Conservation (phyloP, 2,113 vertebrate genomes). For the Podarcis raffonei region DNA sequence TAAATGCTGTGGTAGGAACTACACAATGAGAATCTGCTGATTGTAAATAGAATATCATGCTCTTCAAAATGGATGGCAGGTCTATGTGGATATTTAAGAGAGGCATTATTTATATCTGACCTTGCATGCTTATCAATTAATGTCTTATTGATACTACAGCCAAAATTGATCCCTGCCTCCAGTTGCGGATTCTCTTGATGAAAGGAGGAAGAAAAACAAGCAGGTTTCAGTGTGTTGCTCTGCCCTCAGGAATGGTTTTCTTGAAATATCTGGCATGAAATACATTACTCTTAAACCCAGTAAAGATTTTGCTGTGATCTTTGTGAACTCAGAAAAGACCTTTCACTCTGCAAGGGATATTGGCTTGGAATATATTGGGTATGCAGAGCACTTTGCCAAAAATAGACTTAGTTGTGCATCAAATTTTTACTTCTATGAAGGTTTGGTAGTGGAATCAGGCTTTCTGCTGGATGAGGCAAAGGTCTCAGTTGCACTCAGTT, state of each 20-base stretch:
- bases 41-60: too few species aligned
- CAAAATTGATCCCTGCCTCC: too few species aligned
- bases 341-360: neutral
- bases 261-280: neutral
- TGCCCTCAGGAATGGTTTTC: neutral
- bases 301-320: neutral
- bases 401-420: neutral
- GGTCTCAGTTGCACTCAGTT: neutral
- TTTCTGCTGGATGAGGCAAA: neutral
- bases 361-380: neutral
- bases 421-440: neutral
- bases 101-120: too few species aligned
- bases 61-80: too few species aligned
- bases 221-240: neutral
- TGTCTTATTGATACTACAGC: too few species aligned
- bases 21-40: too few species aligned
- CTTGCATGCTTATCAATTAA: too few species aligned
- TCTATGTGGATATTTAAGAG: too few species aligned
- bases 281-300: neutral
- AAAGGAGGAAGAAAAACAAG: too few species aligned
- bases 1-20: too few species aligned
- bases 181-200: too few species aligned
- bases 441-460: neutral
- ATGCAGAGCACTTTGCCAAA: neutral
- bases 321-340: neutral